Percentiles rank a stretch among this genome's conserved stretches.
Conservation (phyloP, 2,888 invertebrate species). For the Hyalella azteca region DNA sequence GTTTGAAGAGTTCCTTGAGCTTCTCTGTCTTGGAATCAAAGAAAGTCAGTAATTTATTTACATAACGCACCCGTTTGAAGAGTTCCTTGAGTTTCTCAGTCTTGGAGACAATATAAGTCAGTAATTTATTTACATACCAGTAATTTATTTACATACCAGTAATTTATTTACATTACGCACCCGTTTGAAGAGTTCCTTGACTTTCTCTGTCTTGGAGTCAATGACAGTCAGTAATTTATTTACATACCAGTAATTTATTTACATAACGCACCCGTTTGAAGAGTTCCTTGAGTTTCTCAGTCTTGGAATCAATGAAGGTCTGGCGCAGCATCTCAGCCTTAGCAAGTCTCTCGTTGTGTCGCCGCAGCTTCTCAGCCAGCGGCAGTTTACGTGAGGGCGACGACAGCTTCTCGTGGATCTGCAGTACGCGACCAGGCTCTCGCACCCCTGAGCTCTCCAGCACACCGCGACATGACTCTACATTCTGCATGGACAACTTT, state of each 20-base stretch:
- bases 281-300: constrained; percentile 82
- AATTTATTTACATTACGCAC: constrained; percentile 66
- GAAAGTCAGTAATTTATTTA: no score
- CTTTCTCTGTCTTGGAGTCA: constrained; percentile 81
- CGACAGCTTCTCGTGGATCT: constrained; percentile 85
- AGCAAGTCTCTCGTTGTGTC: constrained; percentile 85
- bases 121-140: not conserved
- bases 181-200: constrained; percentile 83
- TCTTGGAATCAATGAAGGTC: constrained; percentile 80
- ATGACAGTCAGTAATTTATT: constrained; percentile 70
- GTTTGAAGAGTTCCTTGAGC: constrained; percentile 81
- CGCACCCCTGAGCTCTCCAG: constrained; percentile 67
- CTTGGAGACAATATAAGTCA: constrained; percentile 81
- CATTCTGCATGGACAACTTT: not conserved
- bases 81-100: constrained; percentile 84
- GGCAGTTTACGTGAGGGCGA: constrained; percentile 60
- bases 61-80: constrained; percentile 79
- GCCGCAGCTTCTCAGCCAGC: constrained; percentile 70
- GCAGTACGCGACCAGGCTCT: constrained; percentile 90
- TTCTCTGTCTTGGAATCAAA: constrained; percentile 83
- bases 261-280: constrained; percentile 75
- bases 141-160: not conserved
- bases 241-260: not conserved
- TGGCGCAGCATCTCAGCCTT: constrained; percentile 87
- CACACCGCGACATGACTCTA: not conserved